phyloP scores from a whole-genome alignment of 2,797 vertebrate genomes.

The Gymnoscopelus braueri region DNA sequence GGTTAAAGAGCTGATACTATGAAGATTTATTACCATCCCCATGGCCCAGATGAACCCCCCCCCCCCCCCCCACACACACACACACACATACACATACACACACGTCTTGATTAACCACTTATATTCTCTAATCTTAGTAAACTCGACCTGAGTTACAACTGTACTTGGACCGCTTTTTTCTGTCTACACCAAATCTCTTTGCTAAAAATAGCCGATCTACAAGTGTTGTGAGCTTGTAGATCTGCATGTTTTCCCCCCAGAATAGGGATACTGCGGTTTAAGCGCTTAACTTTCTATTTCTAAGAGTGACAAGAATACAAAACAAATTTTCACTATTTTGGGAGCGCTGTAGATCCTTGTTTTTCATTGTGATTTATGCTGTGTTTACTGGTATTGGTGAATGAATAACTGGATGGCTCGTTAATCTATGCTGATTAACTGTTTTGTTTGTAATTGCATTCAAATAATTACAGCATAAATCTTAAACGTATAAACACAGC shows the following conservation, averaged over 20 bases:
- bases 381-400: slow-evolving; percentile 49
- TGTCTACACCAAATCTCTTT: too few species aligned
- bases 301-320: slow-evolving; percentile 23
- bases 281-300: slow-evolving; percentile 23
- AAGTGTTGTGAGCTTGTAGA: too few species aligned
- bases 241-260: too few species aligned
- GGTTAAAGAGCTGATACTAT: neutral
- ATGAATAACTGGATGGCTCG: slow-evolving; percentile 58
- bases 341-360: slow-evolving; percentile 23
- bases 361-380: slow-evolving; percentile 56
- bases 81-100: too few species aligned
- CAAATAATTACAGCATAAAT: slow-evolving; percentile 74
- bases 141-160: too few species aligned
- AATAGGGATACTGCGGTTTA: neutral
- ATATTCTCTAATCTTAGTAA: too few species aligned
- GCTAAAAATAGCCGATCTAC: too few species aligned
- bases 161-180: too few species aligned
- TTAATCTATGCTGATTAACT: slow-evolving; percentile 73
- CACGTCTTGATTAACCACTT: too few species aligned
- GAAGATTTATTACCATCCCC: too few species aligned
- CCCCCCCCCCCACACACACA: too few species aligned
- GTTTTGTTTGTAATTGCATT: slow-evolving; percentile 67
- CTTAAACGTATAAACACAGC: slow-evolving; percentile 47
- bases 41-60: too few species aligned
- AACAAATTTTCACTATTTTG: slow-evolving; percentile 1